Percentiles rank a stretch among this genome's conserved stretches.
phyloP scores from a whole-genome alignment of 1,140 invertebrate species.

The Euura saliciscinereae region DNA sequence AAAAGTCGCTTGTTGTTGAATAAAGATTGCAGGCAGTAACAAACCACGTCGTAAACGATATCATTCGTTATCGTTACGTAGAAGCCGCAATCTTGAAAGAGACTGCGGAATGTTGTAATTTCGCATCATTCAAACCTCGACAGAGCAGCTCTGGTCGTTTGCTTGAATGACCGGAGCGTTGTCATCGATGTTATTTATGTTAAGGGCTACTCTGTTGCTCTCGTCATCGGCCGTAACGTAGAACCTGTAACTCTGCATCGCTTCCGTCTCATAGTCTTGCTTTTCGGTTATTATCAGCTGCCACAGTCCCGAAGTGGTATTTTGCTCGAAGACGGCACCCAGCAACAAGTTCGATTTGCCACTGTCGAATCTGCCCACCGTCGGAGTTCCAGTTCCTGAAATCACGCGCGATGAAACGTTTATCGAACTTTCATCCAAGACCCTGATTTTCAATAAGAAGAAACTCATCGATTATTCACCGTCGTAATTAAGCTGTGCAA shows the following conservation, averaged over 20 bases:
- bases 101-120: not conserved
- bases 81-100: conserved; percentile 8
- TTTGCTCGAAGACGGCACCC: conserved; percentile 23
- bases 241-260: conserved; percentile 54
- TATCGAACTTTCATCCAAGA: not conserved
- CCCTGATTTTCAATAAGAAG: not conserved
- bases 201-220: conserved; percentile 38
- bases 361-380: conserved; percentile 19
- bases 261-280: conserved; percentile 59
- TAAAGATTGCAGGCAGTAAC: not conserved
- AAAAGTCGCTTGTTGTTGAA: not conserved
- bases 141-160: conserved; percentile 48
- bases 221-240: conserved; percentile 39
- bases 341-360: conserved; percentile 25
- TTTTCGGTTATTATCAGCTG: conserved; percentile 38
- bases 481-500: conserved; percentile 26
- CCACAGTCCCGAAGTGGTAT: conserved; percentile 19
- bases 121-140: conserved; percentile 35
- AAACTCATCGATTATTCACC: not conserved
- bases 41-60: not conserved
- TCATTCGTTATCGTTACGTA: not conserved
- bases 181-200: conserved; percentile 61
- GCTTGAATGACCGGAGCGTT: conserved; percentile 56
- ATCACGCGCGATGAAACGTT: not conserved
- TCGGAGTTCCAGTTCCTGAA: conserved; percentile 19